These are phyloP conservation scores for Orchestes rusci DNA, from an alignment of 2,888 invertebrate species.

Conservation along the genomic window DNA sequence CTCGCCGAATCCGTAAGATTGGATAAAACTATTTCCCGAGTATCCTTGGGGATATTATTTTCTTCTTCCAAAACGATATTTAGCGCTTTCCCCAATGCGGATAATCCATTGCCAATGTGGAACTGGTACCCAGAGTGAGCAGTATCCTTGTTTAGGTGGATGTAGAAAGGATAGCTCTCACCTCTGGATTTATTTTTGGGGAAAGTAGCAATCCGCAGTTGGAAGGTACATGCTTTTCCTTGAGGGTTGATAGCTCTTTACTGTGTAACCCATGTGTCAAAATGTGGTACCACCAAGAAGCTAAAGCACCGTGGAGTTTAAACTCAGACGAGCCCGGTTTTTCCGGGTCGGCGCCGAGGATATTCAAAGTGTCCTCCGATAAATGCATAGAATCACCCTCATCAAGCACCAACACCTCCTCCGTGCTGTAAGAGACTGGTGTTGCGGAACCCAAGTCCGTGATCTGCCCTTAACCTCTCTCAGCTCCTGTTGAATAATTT, in stretches of 20 bases:
- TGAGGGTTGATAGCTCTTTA: background rate
- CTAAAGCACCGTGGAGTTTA: conserved; percentile 2
- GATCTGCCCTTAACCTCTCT: too few relatives aligned
- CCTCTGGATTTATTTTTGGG: conserved; percentile 5
- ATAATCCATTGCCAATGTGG: conserved; percentile 8
- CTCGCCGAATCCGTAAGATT: background rate
- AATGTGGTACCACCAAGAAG: conserved; percentile 2
- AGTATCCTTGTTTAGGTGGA: conserved; percentile 7
- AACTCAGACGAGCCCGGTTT: conserved; percentile 1
- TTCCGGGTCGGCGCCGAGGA: conserved; percentile 5
- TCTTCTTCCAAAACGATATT: background rate
- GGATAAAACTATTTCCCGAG: background rate
- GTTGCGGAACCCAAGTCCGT: too few relatives aligned
- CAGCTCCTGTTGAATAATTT: too few relatives aligned
- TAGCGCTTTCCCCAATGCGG: conserved; percentile 12
- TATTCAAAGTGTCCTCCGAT: conserved; percentile 5
- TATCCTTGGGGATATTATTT: background rate
- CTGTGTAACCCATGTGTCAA: conserved; percentile 2
- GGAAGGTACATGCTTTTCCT: conserved; percentile 4
- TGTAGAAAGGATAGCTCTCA: conserved; percentile 3
- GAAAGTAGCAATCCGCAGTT: conserved; percentile 2
- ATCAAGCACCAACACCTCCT: conserved; percentile 2
- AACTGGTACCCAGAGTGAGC: conserved; percentile 9
- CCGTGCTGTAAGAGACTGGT: too few relatives aligned
- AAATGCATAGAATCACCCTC: background rate